phyloP scores from a whole-genome alignment of 2,888 invertebrate species.

The Leptinotarsa tumamoca region DNA sequence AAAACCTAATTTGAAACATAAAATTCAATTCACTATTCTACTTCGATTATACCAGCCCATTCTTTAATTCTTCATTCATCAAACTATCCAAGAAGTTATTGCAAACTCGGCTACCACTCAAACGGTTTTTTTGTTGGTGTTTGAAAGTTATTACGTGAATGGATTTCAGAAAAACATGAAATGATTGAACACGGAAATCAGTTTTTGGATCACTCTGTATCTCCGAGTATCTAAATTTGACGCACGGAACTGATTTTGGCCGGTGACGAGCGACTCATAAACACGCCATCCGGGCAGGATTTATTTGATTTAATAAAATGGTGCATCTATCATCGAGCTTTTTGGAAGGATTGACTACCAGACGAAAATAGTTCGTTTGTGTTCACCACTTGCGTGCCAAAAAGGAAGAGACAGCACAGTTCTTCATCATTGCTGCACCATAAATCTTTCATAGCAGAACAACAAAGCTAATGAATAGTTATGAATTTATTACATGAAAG shows the following conservation, averaged over 20 bases:
- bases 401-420: constrained; percentile 20
- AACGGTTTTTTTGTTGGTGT: too few species aligned
- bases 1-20: too few species aligned
- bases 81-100: too few species aligned
- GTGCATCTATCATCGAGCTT: constrained; percentile 48
- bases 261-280: constrained; percentile 49
- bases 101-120: too few species aligned
- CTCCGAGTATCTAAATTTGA: constrained; percentile 42
- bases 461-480: constrained; percentile 20
- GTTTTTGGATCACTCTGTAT: neutral
- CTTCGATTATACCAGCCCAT: too few species aligned
- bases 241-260: constrained; percentile 42
- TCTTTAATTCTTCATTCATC: too few species aligned
- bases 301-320: constrained; percentile 53
- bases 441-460: constrained; percentile 17
- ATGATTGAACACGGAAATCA: neutral
- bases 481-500: constrained; percentile 2
- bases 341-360: constrained; percentile 27
- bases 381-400: constrained; percentile 24
- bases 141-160: too few species aligned
- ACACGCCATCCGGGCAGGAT: constrained; percentile 48
- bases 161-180: too few species aligned
- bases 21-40: too few species aligned
- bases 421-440: constrained; percentile 15
- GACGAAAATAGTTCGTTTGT: constrained; percentile 26